A percentile compares a stretch with the other conserved stretches of the same genome.
phyloP scores from a whole-genome alignment of 2,888 invertebrate genomes.

The Matsumyia berberina region DNA sequence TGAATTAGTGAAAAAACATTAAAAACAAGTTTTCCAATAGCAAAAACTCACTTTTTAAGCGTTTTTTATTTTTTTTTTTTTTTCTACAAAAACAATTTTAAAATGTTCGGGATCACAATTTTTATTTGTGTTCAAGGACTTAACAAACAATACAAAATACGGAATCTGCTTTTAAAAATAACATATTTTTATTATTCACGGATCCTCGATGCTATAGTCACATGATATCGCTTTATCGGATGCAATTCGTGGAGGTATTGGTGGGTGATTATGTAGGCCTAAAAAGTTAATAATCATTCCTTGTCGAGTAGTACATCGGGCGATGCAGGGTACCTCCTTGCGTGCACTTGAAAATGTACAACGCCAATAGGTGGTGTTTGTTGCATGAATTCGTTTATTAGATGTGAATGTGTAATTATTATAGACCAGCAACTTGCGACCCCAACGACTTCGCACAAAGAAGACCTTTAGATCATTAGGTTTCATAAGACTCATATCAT shows the following conservation, averaged over 20 bases:
- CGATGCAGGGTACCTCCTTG: slow-evolving; percentile 76
- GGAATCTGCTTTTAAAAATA: background rate
- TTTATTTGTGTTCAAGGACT: slow-evolving; percentile 11
- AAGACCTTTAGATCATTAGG: slow-evolving; percentile 61
- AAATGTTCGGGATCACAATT: slow-evolving; percentile 4
- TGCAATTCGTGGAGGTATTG: slow-evolving; percentile 62
- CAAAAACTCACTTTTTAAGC: slow-evolving; percentile 42
- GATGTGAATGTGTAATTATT: slow-evolving; percentile 77
- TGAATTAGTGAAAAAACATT: slow-evolving; percentile 28
- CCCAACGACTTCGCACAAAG: slow-evolving; percentile 78
- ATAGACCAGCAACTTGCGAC: slow-evolving; percentile 77
- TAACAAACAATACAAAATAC: background rate
- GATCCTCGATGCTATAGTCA: slow-evolving; percentile 78
- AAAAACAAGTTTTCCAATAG: background rate
- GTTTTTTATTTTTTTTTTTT: slow-evolving; percentile 3
- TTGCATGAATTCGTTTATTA: slow-evolving; percentile 77
- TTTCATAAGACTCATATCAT: slow-evolving; percentile 19
- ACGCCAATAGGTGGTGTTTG: slow-evolving; percentile 78
- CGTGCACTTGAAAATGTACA: slow-evolving; percentile 76
- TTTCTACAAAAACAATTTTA: slow-evolving; percentile 9
- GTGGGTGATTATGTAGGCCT: slow-evolving; percentile 78
- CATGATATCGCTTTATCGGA: slow-evolving; percentile 46
- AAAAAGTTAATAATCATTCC: slow-evolving; percentile 76
- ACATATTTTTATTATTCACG: slow-evolving; percentile 42
- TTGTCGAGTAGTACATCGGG: slow-evolving; percentile 77